Base-by-base conservation (phyloP, 2,113 vertebrate species). In the Melanocharis versteri region DNA sequence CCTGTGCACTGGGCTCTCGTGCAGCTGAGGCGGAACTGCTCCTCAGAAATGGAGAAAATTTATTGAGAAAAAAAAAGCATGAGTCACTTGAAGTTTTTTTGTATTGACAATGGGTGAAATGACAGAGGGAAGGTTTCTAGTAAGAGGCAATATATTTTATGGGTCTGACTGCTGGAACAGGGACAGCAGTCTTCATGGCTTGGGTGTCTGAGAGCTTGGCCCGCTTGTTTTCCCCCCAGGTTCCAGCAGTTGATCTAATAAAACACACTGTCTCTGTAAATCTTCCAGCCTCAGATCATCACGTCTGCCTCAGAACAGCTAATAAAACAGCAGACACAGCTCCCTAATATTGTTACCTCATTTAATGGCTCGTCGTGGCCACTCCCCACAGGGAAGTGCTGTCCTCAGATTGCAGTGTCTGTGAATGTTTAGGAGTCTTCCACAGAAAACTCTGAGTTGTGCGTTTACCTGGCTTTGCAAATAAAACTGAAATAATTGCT, bases 201-300 rank as follows among this genome's bases (percentile, higher is more conserved):
- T 13, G 5, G 62, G n/a, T 54, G 51, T 50, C 69, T 89, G 56
- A 82, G 70, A 87, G 69, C 47, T 27, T 37, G 50, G 64, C n/a
- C 70, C 1, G 11, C 40, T 40, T 26, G 16, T 33, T 26, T 30
- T 11, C 17, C 17, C 12, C 6, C 39, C 35, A 19, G 19, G 16
- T 66, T 40, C 19, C 48, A 90, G 78, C 62, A 89, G 53, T 4
- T 72, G 87, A 51, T 88, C 40, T 88, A 88, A 90, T 95, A 85
- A 93, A 94, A 88, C 26, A 37, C 31, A 51, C 24, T 56, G 78
- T 56, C 70, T 94, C 33, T 65, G 23, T 96, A 88, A 94, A 90
- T 94, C 82, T 79, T 5, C 15, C 50, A 57, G 53, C 40, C 89
- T 57, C 85, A 65, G 53, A 80, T 73, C 47, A 20, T 50, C 35